Base-by-base conservation (phyloP, 2,113 vertebrate genomes). In the Balaenoptera acutorostrata region DNA sequence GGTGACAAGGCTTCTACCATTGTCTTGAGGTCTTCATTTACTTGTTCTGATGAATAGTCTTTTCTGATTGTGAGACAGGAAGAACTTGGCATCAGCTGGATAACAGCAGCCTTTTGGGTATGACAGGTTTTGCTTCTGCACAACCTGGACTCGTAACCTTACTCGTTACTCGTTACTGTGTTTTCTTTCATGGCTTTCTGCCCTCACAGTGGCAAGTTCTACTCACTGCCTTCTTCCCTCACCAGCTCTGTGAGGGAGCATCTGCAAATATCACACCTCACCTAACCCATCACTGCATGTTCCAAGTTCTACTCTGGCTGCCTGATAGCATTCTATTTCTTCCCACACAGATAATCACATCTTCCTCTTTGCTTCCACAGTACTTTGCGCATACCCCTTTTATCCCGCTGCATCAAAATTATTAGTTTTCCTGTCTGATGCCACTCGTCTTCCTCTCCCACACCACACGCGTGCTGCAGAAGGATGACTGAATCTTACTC, bases 111-210 rank as follows among this genome's bases (percentile, higher is more conserved):
- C 20, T 21, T 0, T 5, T 39, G 64, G 36, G 7, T 7, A 15
- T 69, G 14, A 36, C 3, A 13, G 25, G 21, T 49, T 86, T 86
- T 57, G 33, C 4, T 46, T 10, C 31, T 80, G 7, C 0, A 27
- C 8, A 0, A n/a, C 9, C 12, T 61, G 14, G 6, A 18, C 18
- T 84, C 8, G 0, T 55, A 5, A 55, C 5, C 29, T 39, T 39
- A 39, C 39, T 39, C 39, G 39, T 39, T 39, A 39, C 39, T 39
- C 39, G 39, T 39, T 39, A 39, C 39, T 78, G 8, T 36, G 14
- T 31, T 74, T 84, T 36, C 57, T 71, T 23, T 33, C 18, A 31
- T 20, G 72, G 36, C 9, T 68, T 66, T 92, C 13, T 86, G n/a
- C 2, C 11, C 2, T 88, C 33, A 64, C 14, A 46, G 31, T 15